Evolutionary conservation across 30 jellyfish, hydroid and myxozoan genomes (phyloP), one percentile per base, ranked within the genome.

Genomic region (Rhopilema esculentum): DNA sequence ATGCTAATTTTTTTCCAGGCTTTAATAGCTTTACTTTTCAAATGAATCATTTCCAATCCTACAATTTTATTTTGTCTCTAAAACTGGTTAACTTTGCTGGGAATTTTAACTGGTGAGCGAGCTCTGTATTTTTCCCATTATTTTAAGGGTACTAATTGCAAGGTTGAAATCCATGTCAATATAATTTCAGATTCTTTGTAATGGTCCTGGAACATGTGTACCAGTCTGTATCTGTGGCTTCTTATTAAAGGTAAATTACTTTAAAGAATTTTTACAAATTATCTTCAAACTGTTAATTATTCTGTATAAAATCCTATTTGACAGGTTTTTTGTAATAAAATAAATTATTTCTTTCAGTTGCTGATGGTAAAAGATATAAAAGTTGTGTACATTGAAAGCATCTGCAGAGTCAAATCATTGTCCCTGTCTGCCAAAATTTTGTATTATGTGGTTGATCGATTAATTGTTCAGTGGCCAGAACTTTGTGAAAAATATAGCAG

Each of bases 171-270:
- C n/a, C n/a, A n/a, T n/a, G n/a, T n/a, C n/a, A n/a, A n/a, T n/a
- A 1, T 30, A 62, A 29, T 75, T 77, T 16, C 66, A 96, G 99
- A 61, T 96, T 23, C 76, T 96, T n/a, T 96, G 99, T 78, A 96
- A 96, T 89, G 99, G 99, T 6, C 99, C 99, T 48, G 99, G 99
- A 30, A 96, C 99, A 15, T 96, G 99, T 82, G 91, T 96, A 19
- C 99, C 99, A 29, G 32, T 90, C 2, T 95, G 99, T 74, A 31
- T 82, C 8, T 87, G 89, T 30, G 99, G 93, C 18, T 89, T 89
- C 63, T 52, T 95, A 9, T 53, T 85, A n/a, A 95, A 95, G 93
- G 99, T 95, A 80, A 76, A n/a, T 50, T 1, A n/a, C n/a, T 27
- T 8, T 72, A 69, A 18, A 17, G 62, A 17, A 6, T 12, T 1